Conservation (phyloP, 2,797 vertebrate species). For the Sebastes iracundus region DNA sequence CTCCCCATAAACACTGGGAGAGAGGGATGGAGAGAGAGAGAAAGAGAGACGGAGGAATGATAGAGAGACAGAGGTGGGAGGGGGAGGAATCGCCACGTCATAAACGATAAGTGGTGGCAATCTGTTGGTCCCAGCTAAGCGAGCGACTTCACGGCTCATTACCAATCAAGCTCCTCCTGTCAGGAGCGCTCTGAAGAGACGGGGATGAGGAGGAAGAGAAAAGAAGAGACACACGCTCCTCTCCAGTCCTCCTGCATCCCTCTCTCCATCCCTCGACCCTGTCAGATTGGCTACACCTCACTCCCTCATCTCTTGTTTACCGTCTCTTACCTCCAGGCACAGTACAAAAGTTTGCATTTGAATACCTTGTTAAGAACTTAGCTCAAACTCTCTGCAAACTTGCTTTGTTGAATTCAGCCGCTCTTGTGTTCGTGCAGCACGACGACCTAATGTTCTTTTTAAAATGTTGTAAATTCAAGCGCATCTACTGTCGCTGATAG, state of each 20-base stretch:
- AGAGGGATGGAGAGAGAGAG: conserved; percentile 27
- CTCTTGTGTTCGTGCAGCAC: conserved; percentile 16
- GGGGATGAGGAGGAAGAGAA: conserved; percentile 56
- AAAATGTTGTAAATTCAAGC: conserved; percentile 6
- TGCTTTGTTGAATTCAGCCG: conserved; percentile 24
- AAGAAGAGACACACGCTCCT: conserved; percentile 55
- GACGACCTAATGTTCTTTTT: not conserved
- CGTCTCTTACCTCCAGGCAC: conserved; percentile 59
- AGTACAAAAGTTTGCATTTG: conserved; percentile 39
- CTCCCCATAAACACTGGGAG: conserved; percentile 61
- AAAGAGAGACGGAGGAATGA: conserved; percentile 11
- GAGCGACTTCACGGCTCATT: conserved; percentile 79
- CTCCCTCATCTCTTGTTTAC: conserved; percentile 57
- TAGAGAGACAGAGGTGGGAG: conserved; percentile 22
- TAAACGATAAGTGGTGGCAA: conserved; percentile 76
- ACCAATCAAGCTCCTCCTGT: conserved; percentile 78
- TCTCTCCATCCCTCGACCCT: conserved; percentile 54
- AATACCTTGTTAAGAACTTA: conserved; percentile 42
- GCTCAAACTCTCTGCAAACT: conserved; percentile 39
- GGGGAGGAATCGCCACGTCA: conserved; percentile 53
- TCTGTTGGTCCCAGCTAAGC: conserved; percentile 77
- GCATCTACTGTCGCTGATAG: conserved; percentile 6
- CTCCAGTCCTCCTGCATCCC: conserved; percentile 37
- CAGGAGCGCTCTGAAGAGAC: conserved; percentile 59
- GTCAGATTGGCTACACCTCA: conserved; percentile 66